These are phyloP conservation scores for Sylvia borin DNA, from an alignment of 2,797 vertebrate species.

Conservation along the genomic window DNA sequence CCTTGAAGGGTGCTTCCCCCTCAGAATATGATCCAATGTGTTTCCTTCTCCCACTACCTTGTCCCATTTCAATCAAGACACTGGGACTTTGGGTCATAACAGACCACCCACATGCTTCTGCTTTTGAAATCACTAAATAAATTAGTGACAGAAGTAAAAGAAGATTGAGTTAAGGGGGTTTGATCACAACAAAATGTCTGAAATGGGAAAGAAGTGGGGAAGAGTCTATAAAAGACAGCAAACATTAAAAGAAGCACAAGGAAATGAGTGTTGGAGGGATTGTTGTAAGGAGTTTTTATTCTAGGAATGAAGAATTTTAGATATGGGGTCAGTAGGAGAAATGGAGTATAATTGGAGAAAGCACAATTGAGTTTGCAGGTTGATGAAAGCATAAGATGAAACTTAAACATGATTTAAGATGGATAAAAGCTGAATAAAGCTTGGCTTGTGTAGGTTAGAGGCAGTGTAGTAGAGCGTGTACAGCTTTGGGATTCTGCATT, in stretches of 20 bases:
- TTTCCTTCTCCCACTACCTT: neutral
- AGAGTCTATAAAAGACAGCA: neutral
- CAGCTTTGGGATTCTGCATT: neutral
- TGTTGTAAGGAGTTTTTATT: neutral
- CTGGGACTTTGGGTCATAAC: neutral
- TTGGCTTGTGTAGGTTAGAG: neutral
- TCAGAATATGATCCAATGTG: neutral
- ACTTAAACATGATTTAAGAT: neutral
- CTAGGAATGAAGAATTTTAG: neutral
- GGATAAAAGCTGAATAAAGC: neutral
- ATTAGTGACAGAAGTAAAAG: neutral
- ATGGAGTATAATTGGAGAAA: neutral
- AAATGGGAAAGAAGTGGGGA: slow-evolving; percentile 25
- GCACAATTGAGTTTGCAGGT: neutral
- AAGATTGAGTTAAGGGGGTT: neutral
- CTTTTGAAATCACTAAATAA: neutral
- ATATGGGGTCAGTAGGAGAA: neutral
- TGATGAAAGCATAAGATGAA: neutral
- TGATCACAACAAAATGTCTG: neutral
- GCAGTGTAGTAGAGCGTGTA: neutral
- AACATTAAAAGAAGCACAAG: neutral
- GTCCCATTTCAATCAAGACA: neutral
- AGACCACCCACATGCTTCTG: neutral
- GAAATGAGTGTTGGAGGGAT: neutral
- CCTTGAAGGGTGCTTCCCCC: neutral